phyloP scores from a whole-genome alignment of 2,113 vertebrate genomes.

The Platichthys flesus region DNA sequence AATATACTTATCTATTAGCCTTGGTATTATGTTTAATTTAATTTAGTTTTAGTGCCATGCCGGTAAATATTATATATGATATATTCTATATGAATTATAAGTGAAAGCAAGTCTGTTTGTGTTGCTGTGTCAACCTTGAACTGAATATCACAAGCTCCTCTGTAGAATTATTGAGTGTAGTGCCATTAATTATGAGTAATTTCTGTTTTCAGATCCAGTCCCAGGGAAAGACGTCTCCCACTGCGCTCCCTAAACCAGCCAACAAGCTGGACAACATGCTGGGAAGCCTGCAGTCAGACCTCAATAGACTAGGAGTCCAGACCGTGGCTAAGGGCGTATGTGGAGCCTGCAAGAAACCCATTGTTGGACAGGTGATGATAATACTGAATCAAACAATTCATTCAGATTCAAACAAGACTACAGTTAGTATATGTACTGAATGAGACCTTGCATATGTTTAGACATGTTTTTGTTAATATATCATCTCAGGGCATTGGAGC shows the following conservation, averaged over 20 bases:
- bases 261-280: slow-evolving; percentile 98
- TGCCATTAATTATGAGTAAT: neutral
- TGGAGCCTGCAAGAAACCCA: slow-evolving; percentile 97
- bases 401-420: neutral
- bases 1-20: neutral
- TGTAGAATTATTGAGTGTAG: neutral
- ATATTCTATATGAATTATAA: neutral
- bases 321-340: slow-evolving; percentile 95
- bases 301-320: slow-evolving; percentile 93
- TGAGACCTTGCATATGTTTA: neutral
- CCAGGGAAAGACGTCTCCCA: slow-evolving; percentile 86
- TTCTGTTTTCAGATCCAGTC: slow-evolving; percentile 87
- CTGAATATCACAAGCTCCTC: neutral
- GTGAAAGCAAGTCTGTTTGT: neutral
- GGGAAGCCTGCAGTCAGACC: slow-evolving; percentile 94
- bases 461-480: neutral
- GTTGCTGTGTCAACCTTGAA: neutral
- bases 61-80: neutral
- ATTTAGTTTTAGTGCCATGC: neutral
- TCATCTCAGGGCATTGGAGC: neutral
- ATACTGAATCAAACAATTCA: neutral
- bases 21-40: neutral
- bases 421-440: neutral
- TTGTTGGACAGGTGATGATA: slow-evolving; percentile 90
- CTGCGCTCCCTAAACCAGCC: slow-evolving; percentile 86